Conservation (phyloP, 2,113 vertebrate genomes). For the Struthio camelus region DNA sequence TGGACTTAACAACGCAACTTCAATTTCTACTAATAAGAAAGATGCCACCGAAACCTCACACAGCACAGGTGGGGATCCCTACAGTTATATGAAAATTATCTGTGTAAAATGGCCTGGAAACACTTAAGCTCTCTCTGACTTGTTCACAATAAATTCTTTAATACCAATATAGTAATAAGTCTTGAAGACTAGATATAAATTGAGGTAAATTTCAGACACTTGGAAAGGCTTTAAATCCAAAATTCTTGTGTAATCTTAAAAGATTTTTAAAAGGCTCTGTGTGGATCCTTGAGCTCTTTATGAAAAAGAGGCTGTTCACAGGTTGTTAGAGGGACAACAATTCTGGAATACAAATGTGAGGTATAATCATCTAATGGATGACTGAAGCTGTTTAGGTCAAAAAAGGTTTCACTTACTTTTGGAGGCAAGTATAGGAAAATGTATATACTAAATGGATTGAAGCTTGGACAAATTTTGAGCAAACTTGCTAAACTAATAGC, state of each 20-base stretch:
- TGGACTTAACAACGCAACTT: background rate
- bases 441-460: constrained; percentile 21
- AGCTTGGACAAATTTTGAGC: constrained; percentile 43
- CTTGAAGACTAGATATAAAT: background rate
- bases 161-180: background rate
- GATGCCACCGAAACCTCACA: background rate
- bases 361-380: background rate
- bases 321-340: background rate
- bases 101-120: background rate
- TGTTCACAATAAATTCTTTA: background rate
- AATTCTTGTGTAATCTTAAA: background rate
- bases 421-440: constrained; percentile 17
- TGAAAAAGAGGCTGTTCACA: background rate
- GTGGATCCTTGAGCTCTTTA: background rate
- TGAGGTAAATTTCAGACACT: background rate
- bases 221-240: background rate
- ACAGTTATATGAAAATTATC: background rate
- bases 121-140: background rate
- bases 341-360: background rate
- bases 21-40: background rate
- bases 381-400: background rate
- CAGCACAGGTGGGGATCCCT: background rate
- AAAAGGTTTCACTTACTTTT: background rate
- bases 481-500: constrained; percentile 63
- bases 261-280: background rate